phyloP scores from a whole-genome alignment of 2,797 vertebrate species.

The Mycteria americana region DNA sequence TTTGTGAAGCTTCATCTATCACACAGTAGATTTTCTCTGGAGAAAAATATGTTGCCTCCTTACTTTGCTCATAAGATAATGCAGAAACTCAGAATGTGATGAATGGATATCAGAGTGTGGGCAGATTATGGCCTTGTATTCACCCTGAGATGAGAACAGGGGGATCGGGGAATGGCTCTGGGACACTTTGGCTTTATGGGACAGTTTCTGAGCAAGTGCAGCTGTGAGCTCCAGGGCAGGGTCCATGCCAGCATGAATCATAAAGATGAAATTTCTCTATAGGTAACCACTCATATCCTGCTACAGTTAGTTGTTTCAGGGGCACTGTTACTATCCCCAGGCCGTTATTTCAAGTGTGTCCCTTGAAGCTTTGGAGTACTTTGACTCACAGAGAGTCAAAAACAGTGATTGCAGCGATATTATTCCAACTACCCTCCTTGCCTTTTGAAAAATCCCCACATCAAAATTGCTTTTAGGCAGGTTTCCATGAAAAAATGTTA shows the following conservation, averaged over 20 bases:
- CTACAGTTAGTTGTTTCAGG: background rate
- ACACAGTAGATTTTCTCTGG: constrained; percentile 27
- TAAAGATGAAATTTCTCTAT: background rate
- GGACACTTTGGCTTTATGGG: background rate
- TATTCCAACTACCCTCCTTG: background rate
- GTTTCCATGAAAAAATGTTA: background rate
- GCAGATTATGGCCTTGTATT: background rate
- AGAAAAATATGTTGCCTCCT: constrained; percentile 41
- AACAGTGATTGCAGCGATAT: background rate
- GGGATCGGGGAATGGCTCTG: background rate
- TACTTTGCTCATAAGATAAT: constrained; percentile 18
- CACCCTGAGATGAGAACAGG: background rate
- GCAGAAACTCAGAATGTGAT: constrained; percentile 19
- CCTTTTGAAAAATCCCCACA: background rate
- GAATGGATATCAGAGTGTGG: background rate
- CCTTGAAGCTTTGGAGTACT: background rate
- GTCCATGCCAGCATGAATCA: background rate
- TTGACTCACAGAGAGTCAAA: background rate
- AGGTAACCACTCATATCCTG: background rate
- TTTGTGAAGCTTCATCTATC: constrained; percentile 55
- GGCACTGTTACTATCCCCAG: background rate
- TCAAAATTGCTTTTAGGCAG: background rate
- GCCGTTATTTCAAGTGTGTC: background rate
- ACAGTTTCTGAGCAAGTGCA: background rate
- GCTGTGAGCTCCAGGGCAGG: background rate